A percentile compares a stretch with the other conserved stretches of the same genome.
Evolutionary conservation across 2,113 vertebrate species (phyloP).

Genomic region (Thermophis baileyi): DNA sequence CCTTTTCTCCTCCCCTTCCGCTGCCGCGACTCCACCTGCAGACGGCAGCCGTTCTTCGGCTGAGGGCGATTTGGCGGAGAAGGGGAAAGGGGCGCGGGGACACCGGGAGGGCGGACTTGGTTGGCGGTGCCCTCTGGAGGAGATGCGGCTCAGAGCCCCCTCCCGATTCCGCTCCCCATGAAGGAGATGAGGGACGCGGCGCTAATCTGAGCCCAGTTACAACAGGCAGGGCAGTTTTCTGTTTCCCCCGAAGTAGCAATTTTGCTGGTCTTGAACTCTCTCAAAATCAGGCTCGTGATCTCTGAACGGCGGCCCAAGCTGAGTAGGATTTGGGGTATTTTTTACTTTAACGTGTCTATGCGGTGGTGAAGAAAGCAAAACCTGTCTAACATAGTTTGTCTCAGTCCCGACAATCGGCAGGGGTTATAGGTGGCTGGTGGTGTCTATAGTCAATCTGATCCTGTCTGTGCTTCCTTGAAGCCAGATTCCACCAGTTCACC

Average conservation of each 20-base stretch:
- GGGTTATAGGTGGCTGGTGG: neutral
- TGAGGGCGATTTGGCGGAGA: neutral
- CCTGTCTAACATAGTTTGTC: neutral
- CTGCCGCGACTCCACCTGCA: constrained; percentile 57
- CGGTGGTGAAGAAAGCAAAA: neutral
- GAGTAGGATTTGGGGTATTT: neutral
- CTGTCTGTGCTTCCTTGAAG: neutral
- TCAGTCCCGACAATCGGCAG: neutral
- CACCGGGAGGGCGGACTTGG: too few species aligned
- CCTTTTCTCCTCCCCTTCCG: constrained; percentile 70
- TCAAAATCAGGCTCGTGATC: neutral
- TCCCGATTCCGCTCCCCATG: neutral
- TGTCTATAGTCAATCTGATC: neutral
- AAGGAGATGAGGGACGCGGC: neutral
- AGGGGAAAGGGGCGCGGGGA: neutral
- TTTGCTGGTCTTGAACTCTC: neutral
- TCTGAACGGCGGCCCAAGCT: neutral
- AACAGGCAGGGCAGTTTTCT: neutral
- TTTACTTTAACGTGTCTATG: neutral
- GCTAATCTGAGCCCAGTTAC: neutral
- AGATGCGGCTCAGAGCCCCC: neutral
- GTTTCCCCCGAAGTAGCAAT: too few species aligned
- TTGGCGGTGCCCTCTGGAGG: neutral
- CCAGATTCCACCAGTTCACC: neutral
- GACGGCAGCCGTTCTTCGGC: neutral